Percentiles rank a stretch among this genome's conserved stretches.
phyloP scores from a whole-genome alignment of 2,797 vertebrate genomes.

The Rousettus madagascariensis region DNA sequence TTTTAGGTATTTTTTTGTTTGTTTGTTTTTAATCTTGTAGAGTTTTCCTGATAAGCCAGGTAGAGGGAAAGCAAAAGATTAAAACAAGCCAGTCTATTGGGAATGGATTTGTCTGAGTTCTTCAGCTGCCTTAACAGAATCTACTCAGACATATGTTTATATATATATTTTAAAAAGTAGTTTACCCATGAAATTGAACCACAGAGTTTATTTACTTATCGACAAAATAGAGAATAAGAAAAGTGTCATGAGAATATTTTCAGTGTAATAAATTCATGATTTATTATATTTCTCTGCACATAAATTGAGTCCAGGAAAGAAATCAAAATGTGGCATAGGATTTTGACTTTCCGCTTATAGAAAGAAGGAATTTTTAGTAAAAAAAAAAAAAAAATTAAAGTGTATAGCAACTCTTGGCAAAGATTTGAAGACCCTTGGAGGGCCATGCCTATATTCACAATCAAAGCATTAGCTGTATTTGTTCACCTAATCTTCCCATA shows the following conservation, averaged over 20 bases:
- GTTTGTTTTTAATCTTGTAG: neutral
- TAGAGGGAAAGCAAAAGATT: neutral
- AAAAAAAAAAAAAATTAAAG: neutral
- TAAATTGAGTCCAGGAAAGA: slow-evolving; percentile 9
- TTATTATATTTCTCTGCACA: neutral
- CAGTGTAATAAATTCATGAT: neutral
- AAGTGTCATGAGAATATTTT: neutral
- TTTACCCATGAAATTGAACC: neutral
- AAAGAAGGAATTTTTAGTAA: neutral
- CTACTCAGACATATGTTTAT: neutral
- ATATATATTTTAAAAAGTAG: neutral
- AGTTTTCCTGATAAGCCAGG: neutral
- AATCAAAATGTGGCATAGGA: neutral
- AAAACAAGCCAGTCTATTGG: neutral
- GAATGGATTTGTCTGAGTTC: neutral
- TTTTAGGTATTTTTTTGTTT: neutral
- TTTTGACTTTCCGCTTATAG: neutral
- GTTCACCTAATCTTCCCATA: slow-evolving; percentile 42
- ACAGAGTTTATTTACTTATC: neutral
- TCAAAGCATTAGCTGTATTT: slow-evolving; percentile 32
- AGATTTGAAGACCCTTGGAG: slow-evolving; percentile 4
- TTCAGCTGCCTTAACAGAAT: neutral
- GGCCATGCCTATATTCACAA: neutral
- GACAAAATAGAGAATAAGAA: neutral
- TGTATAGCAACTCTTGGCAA: neutral